These are phyloP conservation scores for Andrena bicolor DNA, from an alignment of 2,888 invertebrate genomes.

Conservation along the genomic window DNA sequence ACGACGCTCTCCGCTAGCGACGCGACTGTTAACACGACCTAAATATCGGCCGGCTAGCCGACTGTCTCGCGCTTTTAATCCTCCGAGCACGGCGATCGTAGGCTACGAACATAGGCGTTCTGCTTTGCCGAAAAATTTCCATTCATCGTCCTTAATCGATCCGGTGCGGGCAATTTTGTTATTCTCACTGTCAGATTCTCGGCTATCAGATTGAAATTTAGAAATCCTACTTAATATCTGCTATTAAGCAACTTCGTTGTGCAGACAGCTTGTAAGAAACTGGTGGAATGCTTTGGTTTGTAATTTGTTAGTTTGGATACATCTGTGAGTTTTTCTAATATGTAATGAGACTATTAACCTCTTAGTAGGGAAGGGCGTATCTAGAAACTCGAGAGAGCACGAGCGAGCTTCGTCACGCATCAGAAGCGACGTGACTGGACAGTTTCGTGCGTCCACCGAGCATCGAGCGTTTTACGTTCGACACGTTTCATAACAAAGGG, in stretches of 20 bases:
- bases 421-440: constrained; percentile 20
- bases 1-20: constrained; percentile 70
- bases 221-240: not conserved
- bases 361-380: constrained; percentile 20
- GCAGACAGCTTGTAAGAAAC: not conserved
- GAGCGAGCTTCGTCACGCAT: constrained; percentile 11
- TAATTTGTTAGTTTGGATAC: not conserved
- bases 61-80: constrained; percentile 39
- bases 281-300: not conserved
- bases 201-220: not conserved
- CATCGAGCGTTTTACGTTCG: constrained; percentile 4
- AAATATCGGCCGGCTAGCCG: constrained; percentile 66
- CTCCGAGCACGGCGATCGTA: constrained; percentile 25
- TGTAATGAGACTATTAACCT: constrained; percentile 13
- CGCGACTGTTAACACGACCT: constrained; percentile 77
- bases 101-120: not conserved
- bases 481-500: constrained; percentile 12
- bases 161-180: not conserved
- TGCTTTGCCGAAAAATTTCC: not conserved
- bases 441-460: constrained; percentile 4
- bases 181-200: too few relatives aligned
- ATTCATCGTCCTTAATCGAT: not conserved
- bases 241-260: not conserved
- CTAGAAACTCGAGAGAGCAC: constrained; percentile 3
- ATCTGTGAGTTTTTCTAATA: not conserved